A percentile compares a stretch with the other conserved stretches of the same genome.
phyloP scores from a whole-genome alignment of 2,797 vertebrate genomes.

The Sebastes paucispinis region DNA sequence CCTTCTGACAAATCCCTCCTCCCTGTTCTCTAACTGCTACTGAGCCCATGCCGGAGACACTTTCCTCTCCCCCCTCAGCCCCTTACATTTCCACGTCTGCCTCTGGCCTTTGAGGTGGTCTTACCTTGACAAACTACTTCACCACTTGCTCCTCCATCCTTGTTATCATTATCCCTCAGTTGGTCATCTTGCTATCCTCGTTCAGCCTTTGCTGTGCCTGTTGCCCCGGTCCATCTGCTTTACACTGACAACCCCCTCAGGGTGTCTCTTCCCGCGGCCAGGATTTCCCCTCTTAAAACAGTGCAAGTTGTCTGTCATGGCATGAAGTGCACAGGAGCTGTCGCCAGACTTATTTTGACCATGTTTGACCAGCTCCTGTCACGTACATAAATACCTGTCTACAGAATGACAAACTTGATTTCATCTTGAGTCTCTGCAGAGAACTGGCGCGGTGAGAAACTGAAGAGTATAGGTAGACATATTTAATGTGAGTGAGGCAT shows the following conservation, averaged over 20 bases:
- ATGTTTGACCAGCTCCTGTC: background rate
- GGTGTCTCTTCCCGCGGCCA: background rate
- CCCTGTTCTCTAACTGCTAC: background rate
- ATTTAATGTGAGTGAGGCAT: background rate
- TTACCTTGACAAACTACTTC: background rate
- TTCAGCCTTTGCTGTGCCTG: background rate
- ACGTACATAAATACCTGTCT: background rate
- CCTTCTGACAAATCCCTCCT: background rate
- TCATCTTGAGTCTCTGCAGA: constrained; percentile 8
- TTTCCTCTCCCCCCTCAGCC: background rate
- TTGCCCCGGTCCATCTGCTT: constrained; percentile 11
- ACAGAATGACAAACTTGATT: constrained; percentile 2
- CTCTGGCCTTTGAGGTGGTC: background rate
- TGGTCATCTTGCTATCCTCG: background rate
- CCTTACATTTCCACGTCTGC: background rate
- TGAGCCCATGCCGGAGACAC: background rate
- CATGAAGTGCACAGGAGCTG: background rate
- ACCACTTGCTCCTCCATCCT: background rate
- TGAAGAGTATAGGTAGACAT: background rate
- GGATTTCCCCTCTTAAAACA: constrained; percentile 1
- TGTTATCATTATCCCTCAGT: background rate
- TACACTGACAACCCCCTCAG: background rate
- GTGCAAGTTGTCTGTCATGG: background rate
- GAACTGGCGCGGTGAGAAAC: background rate
- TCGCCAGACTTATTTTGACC: background rate